These are phyloP conservation scores for Papilio machaon DNA, from an alignment of 1,140 invertebrate species.

Conservation along the genomic window DNA sequence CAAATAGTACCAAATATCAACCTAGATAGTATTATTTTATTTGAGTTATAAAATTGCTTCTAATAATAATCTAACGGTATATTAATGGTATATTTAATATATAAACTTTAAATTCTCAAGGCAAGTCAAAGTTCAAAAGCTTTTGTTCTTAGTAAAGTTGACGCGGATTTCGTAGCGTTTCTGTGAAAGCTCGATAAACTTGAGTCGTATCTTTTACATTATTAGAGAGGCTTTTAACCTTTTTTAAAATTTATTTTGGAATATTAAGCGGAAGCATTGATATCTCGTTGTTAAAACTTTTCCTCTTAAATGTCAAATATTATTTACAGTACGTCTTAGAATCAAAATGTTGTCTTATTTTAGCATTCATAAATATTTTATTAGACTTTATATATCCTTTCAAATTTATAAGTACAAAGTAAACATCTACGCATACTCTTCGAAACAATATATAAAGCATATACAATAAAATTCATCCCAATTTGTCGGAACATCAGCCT, in stretches of 20 bases:
- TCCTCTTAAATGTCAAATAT: neutral
- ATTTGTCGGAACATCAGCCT: neutral
- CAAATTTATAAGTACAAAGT: too few relatives aligned
- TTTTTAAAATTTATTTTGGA: neutral
- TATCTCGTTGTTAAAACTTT: neutral
- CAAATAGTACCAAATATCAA: too few relatives aligned
- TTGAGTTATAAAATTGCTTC: neutral
- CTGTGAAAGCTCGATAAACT: conserved; percentile 12
- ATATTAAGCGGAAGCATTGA: neutral
- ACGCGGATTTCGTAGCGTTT: neutral
- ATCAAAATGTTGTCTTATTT: neutral
- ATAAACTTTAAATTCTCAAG: neutral
- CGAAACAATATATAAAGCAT: too few relatives aligned
- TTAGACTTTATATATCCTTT: neutral
- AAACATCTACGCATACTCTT: too few relatives aligned
- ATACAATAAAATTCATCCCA: neutral
- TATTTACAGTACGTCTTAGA: neutral
- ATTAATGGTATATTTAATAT: neutral
- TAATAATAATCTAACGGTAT: neutral
- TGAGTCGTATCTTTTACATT: conserved; percentile 11
- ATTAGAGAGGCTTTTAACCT: neutral
- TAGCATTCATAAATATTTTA: neutral
- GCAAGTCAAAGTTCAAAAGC: conserved; percentile 3
- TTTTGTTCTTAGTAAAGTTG: neutral
- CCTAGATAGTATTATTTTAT: too few relatives aligned